Base-by-base conservation (phyloP, 2,888 invertebrate species). In the Idaea dimidiata region DNA sequence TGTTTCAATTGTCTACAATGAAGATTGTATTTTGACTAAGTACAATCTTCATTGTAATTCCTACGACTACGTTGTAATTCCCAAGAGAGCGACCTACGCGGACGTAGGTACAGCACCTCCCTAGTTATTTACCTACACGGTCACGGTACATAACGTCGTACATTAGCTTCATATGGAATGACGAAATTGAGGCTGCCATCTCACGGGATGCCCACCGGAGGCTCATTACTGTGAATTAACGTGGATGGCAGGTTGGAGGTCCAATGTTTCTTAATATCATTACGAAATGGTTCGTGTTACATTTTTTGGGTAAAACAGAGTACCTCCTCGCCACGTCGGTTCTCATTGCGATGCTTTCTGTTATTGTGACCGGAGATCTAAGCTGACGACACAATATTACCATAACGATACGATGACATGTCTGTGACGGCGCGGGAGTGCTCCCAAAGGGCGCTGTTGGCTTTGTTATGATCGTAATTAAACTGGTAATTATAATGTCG, bases 401-500 rank as follows among this genome's bases (percentile, higher is more conserved):
- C 14, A 14, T 43, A 43, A 43, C 43, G 43, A 43, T 14, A 43
- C 43, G 10, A 10, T 14, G 43, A 14, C 43, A 43, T 43, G 43
- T 43, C 56, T 58, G 59, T 66, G 67, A 68, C 68, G 66, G 66
- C 65, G 58, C 68, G 62, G 67, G 68, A 64, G 69, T 66, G 57
- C 61, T 64, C 59, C 63, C 63, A 63, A 69, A 61, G 53, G 63
- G 66, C 57, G 56, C 60, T 67, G 69, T 70, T 70, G 70, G 67
- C 71, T 67, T 64, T 65, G 67, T 66, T 65, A 43, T 43, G 43
- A 43, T 10, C 14, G 43, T 43, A 0, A 43, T 43, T 10, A 43
- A 43, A 43, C 43, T 43, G 43, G 3, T 8, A 43, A 43, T 14
- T 43, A 43, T 43, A 5, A 43, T 43, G 14, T 43, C 43, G 8